These are phyloP conservation scores for Oasisia sp. DNA, from an alignment of 2,888 invertebrate genomes.

Conservation along the genomic window DNA sequence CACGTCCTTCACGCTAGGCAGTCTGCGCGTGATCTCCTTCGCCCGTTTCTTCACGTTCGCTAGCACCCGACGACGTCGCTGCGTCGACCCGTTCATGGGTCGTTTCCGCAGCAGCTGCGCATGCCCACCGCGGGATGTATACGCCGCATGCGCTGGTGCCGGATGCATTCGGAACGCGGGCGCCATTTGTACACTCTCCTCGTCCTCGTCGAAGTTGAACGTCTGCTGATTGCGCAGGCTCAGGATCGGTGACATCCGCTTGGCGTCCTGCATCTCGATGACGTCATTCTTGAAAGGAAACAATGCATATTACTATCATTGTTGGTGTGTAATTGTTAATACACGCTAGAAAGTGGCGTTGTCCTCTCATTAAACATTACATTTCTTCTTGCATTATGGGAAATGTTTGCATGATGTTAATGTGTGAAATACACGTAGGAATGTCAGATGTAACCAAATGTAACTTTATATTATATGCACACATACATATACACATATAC, in stretches of 20 bases:
- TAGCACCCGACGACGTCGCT: conserved; percentile 48
- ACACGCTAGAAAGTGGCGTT: background rate
- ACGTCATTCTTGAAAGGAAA: background rate
- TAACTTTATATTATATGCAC: too few species aligned
- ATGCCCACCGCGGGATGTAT: conserved; percentile 41
- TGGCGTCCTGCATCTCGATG: conserved; percentile 27
- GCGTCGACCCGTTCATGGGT: conserved; percentile 35
- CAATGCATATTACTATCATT: background rate
- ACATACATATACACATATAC: too few species aligned
- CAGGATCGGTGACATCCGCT: conserved; percentile 83
- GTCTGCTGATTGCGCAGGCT: conserved; percentile 72
- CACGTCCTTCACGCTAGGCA: conserved; percentile 82
- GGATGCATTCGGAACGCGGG: conserved; percentile 52
- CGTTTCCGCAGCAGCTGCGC: conserved; percentile 37
- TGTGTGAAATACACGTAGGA: too few species aligned
- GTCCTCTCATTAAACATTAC: background rate
- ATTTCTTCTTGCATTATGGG: background rate
- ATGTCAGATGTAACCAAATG: too few species aligned
- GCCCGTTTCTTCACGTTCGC: conserved; percentile 55
- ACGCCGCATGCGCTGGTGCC: conserved; percentile 51
- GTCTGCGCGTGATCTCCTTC: conserved; percentile 54
- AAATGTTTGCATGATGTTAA: background rate
- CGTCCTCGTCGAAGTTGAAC: conserved; percentile 53
- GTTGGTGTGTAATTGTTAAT: background rate
- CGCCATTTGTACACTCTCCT: conserved; percentile 40